Percentiles rank a stretch among this genome's conserved stretches.
Evolutionary conservation across 2,888 invertebrate genomes (phyloP).

Genomic region (Pachycephus smyrnensis): DNA sequence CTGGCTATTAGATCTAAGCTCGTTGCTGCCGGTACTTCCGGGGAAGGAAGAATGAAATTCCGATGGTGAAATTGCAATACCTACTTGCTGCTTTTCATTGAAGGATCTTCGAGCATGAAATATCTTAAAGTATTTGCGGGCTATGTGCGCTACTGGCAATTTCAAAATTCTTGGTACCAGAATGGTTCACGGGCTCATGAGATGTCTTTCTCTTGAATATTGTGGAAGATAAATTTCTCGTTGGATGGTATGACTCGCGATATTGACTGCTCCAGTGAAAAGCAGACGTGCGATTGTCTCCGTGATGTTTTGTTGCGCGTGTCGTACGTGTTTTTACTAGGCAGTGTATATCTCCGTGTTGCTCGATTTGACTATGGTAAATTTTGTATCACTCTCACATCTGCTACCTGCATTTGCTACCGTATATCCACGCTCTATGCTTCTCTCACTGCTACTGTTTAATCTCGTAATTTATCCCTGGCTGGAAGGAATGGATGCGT

Average conservation of each 20-base stretch:
- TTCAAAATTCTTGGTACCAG: not conserved
- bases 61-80: not conserved
- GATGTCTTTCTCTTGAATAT: not conserved
- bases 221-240: not conserved
- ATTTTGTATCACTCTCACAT: not conserved
- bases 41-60: not conserved
- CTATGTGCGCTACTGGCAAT: not conserved
- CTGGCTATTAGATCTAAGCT: not conserved
- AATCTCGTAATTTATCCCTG: not conserved
- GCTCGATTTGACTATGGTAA: not conserved
- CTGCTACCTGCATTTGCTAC: not conserved
- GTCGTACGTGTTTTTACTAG: not conserved
- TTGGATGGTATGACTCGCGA: not conserved
- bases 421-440: not conserved
- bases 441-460: not conserved
- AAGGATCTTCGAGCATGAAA: not conserved
- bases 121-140: not conserved
- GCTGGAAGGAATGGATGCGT: not conserved
- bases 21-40: not conserved
- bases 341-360: not conserved
- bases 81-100: not conserved
- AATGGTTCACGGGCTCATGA: not conserved
- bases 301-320: not conserved
- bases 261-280: slow-evolving; percentile 22
- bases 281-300: slow-evolving; percentile 1